Evolutionary conservation across 2,888 invertebrate species (phyloP).

Genomic region (Eupithecia tripunctaria): DNA sequence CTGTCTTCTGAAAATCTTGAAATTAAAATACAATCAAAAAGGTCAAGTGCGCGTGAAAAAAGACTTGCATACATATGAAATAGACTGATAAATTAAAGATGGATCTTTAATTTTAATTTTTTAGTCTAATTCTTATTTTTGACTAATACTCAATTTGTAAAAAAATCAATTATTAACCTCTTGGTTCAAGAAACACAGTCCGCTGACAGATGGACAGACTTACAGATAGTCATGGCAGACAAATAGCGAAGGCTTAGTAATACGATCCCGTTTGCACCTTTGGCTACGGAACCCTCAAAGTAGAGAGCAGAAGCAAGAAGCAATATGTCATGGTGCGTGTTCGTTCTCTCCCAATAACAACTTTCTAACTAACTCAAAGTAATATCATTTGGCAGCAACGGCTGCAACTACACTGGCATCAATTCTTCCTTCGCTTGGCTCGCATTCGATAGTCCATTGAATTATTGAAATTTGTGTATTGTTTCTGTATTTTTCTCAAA

Average conservation of each 20-base stretch:
- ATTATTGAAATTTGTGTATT: not conserved
- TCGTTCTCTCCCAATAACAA: conserved; percentile 17
- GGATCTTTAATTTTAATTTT: too few species aligned
- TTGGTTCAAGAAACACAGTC: too few species aligned
- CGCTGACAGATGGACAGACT: too few species aligned
- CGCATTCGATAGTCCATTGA: not conserved
- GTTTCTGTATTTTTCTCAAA: not conserved
- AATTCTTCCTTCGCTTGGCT: conserved; percentile 1
- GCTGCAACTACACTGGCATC: conserved; percentile 23
- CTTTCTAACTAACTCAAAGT: conserved; percentile 7
- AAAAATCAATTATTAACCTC: too few species aligned
- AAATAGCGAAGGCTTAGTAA: too few species aligned
- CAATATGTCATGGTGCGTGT: conserved; percentile 11
- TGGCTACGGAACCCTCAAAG: not conserved
- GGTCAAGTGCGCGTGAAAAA: not conserved
- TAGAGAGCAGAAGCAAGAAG: too few species aligned
- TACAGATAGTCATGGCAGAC: too few species aligned
- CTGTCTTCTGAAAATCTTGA: conserved; percentile 20
- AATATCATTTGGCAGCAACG: conserved; percentile 25
- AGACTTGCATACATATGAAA: not conserved
- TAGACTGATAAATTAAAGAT: too few species aligned
- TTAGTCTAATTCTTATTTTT: not conserved
- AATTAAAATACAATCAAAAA: not conserved
- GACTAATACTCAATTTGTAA: too few species aligned
- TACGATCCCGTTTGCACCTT: not conserved